Evolutionary conservation across 1,140 invertebrate genomes (phyloP).

Genomic region (Papilio glaucus): DNA sequence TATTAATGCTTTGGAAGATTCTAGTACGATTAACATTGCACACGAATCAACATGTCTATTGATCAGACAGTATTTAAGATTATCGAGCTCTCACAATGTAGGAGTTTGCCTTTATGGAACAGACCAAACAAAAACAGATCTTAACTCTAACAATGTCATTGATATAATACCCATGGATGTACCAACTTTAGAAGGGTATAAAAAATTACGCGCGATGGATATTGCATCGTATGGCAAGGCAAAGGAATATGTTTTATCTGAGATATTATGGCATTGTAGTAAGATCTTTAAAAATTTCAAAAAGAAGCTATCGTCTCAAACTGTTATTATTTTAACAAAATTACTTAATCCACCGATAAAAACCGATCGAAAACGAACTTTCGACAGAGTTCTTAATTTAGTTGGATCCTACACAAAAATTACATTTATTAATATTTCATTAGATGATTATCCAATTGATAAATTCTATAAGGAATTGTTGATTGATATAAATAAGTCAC

Average conservation of each 20-base stretch:
- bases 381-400: constrained; percentile 65
- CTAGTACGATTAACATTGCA: constrained; percentile 48
- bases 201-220: constrained; percentile 59
- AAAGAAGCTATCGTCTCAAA: constrained; percentile 62
- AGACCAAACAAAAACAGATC: constrained; percentile 51
- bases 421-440: constrained; percentile 67
- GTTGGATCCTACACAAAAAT: constrained; percentile 66
- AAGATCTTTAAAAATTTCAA: constrained; percentile 75
- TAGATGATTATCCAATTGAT: constrained; percentile 54
- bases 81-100: constrained; percentile 54
- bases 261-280: constrained; percentile 70
- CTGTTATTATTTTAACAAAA: constrained; percentile 62
- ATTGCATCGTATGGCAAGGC: constrained; percentile 55
- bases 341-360: constrained; percentile 58
- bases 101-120: constrained; percentile 68
- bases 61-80: constrained; percentile 62
- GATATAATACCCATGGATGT: constrained; percentile 64
- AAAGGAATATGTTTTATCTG: constrained; percentile 66
- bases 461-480: constrained; percentile 68
- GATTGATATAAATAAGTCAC: constrained; percentile 59
- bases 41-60: constrained; percentile 65
- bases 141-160: constrained; percentile 56
- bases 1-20: constrained; percentile 64
- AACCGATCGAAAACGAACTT: constrained; percentile 60
- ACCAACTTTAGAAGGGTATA: constrained; percentile 62